A percentile compares a stretch with the other conserved stretches of the same genome.
Conservation (phyloP, 1,140 invertebrate genomes). For the Bacillus rossius region DNA sequence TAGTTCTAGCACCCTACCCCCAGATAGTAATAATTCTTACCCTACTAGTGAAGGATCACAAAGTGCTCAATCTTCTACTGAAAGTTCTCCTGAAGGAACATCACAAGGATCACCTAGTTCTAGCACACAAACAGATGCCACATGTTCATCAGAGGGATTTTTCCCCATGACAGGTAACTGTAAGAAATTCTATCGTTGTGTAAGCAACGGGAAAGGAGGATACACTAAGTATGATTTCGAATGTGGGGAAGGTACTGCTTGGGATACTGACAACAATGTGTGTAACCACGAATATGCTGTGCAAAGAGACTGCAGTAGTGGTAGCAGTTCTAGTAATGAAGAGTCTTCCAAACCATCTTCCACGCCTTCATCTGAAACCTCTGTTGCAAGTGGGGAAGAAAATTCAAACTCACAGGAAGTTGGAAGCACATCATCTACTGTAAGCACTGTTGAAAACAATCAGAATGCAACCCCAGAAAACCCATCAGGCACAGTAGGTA, state of each 20-base stretch:
- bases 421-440: no score
- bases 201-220: conserved; percentile 49
- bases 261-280: conserved; percentile 51
- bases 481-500: no score
- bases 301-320: not conserved
- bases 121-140: not conserved
- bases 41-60: no score
- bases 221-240: conserved; percentile 55
- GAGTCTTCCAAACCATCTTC: no score
- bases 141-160: conserved; percentile 33
- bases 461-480: no score
- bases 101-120: not conserved
- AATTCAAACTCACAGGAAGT: no score
- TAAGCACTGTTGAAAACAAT: no score
- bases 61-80: not conserved
- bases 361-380: no score
- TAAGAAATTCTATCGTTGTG: conserved; percentile 61
- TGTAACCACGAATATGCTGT: conserved; percentile 54
- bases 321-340: not conserved
- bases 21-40: no score
- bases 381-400: no score
- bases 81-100: not conserved
- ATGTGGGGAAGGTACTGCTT: conserved; percentile 59
- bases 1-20: no score
- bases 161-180: conserved; percentile 53